These are phyloP conservation scores for Sarcophaga variegata DNA, from an alignment of 2,888 invertebrate genomes.

Conservation along the genomic window DNA sequence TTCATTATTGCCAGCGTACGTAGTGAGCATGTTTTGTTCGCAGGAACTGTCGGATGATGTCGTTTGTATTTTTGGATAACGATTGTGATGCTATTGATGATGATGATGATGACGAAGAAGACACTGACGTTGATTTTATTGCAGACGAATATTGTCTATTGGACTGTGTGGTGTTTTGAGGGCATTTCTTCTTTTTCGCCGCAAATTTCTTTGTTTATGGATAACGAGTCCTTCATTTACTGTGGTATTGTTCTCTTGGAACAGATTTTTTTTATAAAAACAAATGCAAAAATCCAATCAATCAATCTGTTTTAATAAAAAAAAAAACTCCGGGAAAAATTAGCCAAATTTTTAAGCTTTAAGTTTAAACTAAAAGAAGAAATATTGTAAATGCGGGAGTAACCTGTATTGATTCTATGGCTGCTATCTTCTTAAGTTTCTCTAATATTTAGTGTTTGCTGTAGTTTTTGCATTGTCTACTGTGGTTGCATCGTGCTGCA, in stretches of 20 bases:
- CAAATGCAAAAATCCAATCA: background rate
- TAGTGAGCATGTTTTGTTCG: background rate
- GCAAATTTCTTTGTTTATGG: too few relatives aligned
- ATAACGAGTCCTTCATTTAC: background rate
- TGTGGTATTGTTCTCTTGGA: background rate
- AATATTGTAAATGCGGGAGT: too few relatives aligned
- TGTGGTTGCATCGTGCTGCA: too few relatives aligned
- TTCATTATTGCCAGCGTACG: background rate
- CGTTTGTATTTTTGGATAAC: background rate
- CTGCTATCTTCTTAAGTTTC: too few relatives aligned
- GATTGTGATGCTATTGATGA: background rate
- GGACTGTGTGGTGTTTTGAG: too few relatives aligned
- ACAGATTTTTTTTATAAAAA: background rate
- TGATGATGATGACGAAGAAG: background rate
- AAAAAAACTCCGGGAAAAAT: background rate
- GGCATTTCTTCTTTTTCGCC: too few relatives aligned
- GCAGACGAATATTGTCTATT: background rate
- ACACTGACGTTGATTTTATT: background rate
- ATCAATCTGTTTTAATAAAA: background rate
- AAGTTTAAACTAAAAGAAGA: background rate
- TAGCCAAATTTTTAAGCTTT: background rate
- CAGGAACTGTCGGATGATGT: background rate
- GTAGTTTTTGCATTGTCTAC: too few relatives aligned
- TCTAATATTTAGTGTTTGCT: too few relatives aligned
- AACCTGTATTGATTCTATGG: too few relatives aligned